These are phyloP conservation scores for Gobiocypris rarus DNA, from an alignment of 2,113 vertebrate species.

Conservation along the genomic window DNA sequence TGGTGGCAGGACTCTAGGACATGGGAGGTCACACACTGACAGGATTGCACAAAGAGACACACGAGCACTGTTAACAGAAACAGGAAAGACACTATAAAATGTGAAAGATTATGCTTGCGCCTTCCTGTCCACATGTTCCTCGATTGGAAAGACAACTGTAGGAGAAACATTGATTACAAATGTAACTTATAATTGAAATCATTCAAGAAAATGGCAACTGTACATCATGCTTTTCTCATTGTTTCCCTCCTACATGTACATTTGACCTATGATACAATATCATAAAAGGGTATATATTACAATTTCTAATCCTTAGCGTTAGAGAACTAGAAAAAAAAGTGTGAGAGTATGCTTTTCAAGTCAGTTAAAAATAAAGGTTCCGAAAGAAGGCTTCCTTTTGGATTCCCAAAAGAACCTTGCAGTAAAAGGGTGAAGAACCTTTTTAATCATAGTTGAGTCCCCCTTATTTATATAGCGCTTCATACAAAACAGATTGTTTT, in stretches of 20 bases:
- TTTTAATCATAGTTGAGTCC: too few relatives aligned
- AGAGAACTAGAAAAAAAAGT: not conserved
- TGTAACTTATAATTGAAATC: not conserved
- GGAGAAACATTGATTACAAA: not conserved
- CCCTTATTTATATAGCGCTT: too few relatives aligned
- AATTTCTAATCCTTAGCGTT: not conserved
- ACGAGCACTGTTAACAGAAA: constrained; percentile 1
- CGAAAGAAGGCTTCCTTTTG: too few relatives aligned
- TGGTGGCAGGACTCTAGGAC: constrained; percentile 75
- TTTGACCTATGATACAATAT: not conserved
- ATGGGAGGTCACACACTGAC: constrained; percentile 74
- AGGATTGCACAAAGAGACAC: constrained; percentile 45
- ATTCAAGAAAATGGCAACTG: not conserved
- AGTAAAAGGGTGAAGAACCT: too few relatives aligned
- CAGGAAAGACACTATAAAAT: constrained; percentile 21
- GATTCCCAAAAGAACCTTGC: too few relatives aligned
- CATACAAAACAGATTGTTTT: too few relatives aligned
- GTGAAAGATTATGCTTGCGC: constrained; percentile 22
- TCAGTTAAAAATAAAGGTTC: too few relatives aligned
- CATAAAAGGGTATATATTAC: not conserved
- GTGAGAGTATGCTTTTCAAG: not conserved
- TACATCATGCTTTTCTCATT: not conserved
- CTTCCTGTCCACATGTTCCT: not conserved
- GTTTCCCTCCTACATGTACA: not conserved
- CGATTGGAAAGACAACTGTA: not conserved